Conservation (phyloP, 2,888 invertebrate species). For the Drosophila aldrichi region DNA sequence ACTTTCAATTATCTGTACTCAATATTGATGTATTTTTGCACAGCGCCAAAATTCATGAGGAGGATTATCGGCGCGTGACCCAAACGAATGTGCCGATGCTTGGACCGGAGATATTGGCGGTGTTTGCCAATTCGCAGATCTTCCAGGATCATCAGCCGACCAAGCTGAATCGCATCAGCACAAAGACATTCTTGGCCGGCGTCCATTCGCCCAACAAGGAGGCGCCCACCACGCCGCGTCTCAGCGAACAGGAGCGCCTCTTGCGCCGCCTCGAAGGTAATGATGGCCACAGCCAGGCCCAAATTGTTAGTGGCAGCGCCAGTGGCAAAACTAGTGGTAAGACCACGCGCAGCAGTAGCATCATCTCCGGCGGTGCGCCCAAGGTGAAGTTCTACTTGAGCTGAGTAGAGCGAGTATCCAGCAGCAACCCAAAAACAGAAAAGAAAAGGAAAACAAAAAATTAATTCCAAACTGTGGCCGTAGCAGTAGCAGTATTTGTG, state of each 20-base stretch:
- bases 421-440: neutral
- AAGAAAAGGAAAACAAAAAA: neutral
- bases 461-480: slow-evolving; percentile 11
- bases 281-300: slow-evolving; percentile 61
- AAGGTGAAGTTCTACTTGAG: slow-evolving; percentile 84
- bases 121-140: slow-evolving; percentile 85
- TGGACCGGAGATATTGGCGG: slow-evolving; percentile 85
- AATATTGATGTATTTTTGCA: slow-evolving; percentile 12
- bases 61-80: slow-evolving; percentile 85
- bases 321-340: slow-evolving; percentile 73
- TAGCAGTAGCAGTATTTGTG: slow-evolving; percentile 72
- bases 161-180: slow-evolving; percentile 83
- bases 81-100: slow-evolving; percentile 85
- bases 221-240: slow-evolving; percentile 79
- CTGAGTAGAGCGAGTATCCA: slow-evolving; percentile 29
- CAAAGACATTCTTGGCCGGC: slow-evolving; percentile 81
- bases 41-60: slow-evolving; percentile 85
- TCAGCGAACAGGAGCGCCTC: slow-evolving; percentile 84
- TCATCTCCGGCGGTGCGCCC: slow-evolving; percentile 68
- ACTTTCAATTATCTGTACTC: slow-evolving; percentile 10
- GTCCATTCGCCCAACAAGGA: slow-evolving; percentile 83
- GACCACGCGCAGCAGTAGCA: slow-evolving; percentile 74
- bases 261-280: slow-evolving; percentile 85
- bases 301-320: slow-evolving; percentile 42
- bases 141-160: slow-evolving; percentile 85